Base-by-base conservation (phyloP, 2,797 vertebrate genomes). In the Austrolebias charrua region DNA sequence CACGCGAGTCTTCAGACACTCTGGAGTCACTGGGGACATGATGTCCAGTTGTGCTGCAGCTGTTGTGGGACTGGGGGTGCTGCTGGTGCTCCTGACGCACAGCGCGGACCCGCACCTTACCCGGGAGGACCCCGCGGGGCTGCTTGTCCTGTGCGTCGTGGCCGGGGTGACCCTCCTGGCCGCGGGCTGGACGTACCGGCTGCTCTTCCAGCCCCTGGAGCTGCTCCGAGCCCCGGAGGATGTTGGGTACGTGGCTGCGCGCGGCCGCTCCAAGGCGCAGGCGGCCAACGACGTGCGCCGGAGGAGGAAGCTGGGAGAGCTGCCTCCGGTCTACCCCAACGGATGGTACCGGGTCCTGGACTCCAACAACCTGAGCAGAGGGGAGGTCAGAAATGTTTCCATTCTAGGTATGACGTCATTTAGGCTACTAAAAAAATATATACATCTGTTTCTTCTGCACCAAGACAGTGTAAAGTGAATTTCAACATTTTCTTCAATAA, bases 261-360 rank as follows among this genome's bases (percentile, higher is more conserved):
- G 88, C 18, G 92, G 92, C 5, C 81, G 88, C 60, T 91, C 86
- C 66, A 90, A 72, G 43, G 82, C 91, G 1, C 86, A 82, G 60
- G 87, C 87, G 0, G 91, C 93, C 1, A 92, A 91, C 75, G 84
- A 93, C 16, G 89, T 90, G n/a, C 90, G 92, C 14, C 82, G 91
- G 50, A 63, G 92, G 73, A 90, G 92, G 56, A 92, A 90, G 44
- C 78, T 79, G 3, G 94, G 93, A 0, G 91, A 91, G 0, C 78
- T 93, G 52, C 94, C 94, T 1, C 94, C 95, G 0, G 82, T 93
- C 3, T 96, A 90, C 56, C 95, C 95, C 3, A 94, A 94, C 72
- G 94, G 94, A 68, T 95, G 94, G 94, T 94, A 90, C 84, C 88
- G 91, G 1, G 82, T 93, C 12, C 71, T 95, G 80, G 92, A 92